Evolutionary conservation across 1,140 invertebrate species (phyloP), one percentile per base, ranked within the genome.

Genomic region (Spodoptera litura): DNA sequence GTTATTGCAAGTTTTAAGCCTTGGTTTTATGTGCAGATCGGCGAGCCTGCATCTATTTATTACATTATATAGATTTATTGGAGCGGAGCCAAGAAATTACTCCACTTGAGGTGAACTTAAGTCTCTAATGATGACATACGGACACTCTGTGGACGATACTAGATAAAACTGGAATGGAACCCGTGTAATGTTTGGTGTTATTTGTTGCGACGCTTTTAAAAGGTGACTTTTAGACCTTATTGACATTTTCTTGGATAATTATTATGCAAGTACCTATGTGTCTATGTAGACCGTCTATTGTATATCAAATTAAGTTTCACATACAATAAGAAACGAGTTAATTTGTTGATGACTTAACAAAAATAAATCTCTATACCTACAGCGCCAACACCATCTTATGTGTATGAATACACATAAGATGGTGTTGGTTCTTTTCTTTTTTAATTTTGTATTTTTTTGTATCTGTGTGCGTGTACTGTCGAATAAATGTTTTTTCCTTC

Each of bases 1-100:
- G 90, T 92, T 92, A 92, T 92, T 90, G 89, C 88, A 83, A 83
- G 83, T 85, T 88, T 89, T 87, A 87, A 90, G 89, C 89, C 85
- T 88, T 83, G 87, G 89, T 90, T 90, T 90, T 91, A 91, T 90
- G 89, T 87, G 78, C 77, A 83, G 84, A 88, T 86, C 78, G 83
- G 80, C 75, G 79, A 55, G 79, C 79, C 83, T 80, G 82, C 83
- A 83, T 83, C 74, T 86, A 83, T 90, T 87, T 88, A 44, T 44
- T 44, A 86, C 82, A 85, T 83, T 84, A 85, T 84, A 87, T 85
- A 89, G 85, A 88, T 86, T 88, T 85, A 86, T 84, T 76, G 59
- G 25, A 25, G 35, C 49, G 59, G 76, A 68, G 84, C 81, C 80
- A 87, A 85, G 82, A 82, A 84, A 49, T 59, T 38, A 13, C 62